A percentile compares a stretch with the other conserved stretches of the same genome.
Conservation (phyloP, 2,797 vertebrate genomes). For the Lutjanus argentimaculatus region DNA sequence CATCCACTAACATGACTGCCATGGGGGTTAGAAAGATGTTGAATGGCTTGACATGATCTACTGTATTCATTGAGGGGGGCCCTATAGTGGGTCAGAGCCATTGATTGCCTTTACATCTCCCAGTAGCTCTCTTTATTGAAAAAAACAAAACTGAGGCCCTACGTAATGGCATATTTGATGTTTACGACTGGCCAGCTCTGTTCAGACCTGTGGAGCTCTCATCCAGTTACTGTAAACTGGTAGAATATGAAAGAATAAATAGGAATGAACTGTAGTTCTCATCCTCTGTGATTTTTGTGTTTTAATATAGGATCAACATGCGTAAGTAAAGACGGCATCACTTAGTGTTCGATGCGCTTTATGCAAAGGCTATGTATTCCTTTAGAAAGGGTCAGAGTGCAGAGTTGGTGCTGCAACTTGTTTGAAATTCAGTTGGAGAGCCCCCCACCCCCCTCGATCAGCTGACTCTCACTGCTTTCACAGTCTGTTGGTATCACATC, state of each 20-base stretch:
- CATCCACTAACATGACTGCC: too few relatives aligned
- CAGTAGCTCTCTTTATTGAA: too few relatives aligned
- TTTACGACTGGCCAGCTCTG: too few relatives aligned
- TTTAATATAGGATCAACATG: neutral
- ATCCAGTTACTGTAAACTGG: neutral
- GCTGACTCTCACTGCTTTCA: neutral
- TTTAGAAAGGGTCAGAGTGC: neutral
- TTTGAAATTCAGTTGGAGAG: neutral
- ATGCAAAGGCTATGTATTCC: neutral
- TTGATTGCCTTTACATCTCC: too few relatives aligned
- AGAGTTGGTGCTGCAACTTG: neutral
- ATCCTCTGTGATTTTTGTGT: neutral
- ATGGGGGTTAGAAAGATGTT: too few relatives aligned
- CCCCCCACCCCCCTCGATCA: neutral
- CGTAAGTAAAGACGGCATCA: neutral
- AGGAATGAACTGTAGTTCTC: neutral
- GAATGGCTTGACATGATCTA: too few relatives aligned
- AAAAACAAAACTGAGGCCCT: too few relatives aligned
- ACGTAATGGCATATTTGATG: too few relatives aligned
- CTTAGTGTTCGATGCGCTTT: neutral
- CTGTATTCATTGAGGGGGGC: too few relatives aligned
- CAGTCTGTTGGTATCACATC: neutral
- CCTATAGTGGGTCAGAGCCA: too few relatives aligned
- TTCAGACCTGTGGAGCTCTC: neutral
- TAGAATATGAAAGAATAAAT: neutral